A percentile compares a stretch with the other conserved stretches of the same genome.
phyloP scores from a whole-genome alignment of 2,888 invertebrate species.

The Antheraea assamensis region DNA sequence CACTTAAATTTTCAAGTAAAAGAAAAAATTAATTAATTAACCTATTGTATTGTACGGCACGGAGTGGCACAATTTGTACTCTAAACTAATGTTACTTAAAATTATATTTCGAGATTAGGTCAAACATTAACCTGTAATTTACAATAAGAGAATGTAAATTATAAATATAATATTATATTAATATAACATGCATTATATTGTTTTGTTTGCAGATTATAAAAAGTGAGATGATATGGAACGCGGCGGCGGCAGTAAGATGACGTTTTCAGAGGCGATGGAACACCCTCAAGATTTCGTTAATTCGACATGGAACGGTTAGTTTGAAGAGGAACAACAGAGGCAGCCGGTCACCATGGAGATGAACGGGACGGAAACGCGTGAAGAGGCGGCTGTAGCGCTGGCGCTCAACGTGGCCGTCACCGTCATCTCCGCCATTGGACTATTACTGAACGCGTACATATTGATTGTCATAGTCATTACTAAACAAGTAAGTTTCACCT shows the following conservation, averaged over 20 bases:
- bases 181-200: not conserved
- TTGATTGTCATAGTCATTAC: constrained; percentile 87
- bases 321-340: constrained; percentile 48
- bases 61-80: too few relatives aligned
- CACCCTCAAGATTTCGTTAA: constrained; percentile 31
- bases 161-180: not conserved
- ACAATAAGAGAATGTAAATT: too few relatives aligned
- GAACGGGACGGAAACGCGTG: constrained; percentile 74
- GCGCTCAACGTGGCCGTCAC: constrained; percentile 86
- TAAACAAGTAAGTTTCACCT: constrained; percentile 82
- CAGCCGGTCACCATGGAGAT: constrained; percentile 57
- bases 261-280: constrained; percentile 40
- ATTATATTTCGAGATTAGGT: too few relatives aligned
- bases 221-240: constrained; percentile 69
- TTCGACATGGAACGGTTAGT: constrained; percentile 52
- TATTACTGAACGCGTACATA: constrained; percentile 88
- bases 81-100: too few relatives aligned
- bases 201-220: constrained; percentile 46
- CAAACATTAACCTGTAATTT: too few relatives aligned
- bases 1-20: too few relatives aligned
- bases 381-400: constrained; percentile 84
- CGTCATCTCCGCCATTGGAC: constrained; percentile 86
- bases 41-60: too few relatives aligned
- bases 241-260: constrained; percentile 75
- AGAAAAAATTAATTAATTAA: too few relatives aligned